These are phyloP conservation scores for Fissipunctia ypsillon DNA, from an alignment of 2,888 invertebrate genomes.

Conservation along the genomic window DNA sequence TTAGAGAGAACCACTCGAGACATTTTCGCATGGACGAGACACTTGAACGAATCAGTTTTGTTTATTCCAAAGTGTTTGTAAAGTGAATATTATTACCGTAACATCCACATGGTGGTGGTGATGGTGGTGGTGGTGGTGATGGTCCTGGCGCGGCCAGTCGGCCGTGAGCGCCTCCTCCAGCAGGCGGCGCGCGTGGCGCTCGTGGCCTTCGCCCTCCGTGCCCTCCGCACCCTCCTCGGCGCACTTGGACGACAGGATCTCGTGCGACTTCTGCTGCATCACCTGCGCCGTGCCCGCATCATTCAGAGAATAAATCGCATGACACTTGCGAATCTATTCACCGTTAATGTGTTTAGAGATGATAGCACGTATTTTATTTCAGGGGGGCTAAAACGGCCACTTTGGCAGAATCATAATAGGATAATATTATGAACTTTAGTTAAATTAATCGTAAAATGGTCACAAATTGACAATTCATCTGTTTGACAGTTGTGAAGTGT, in stretches of 20 bases:
- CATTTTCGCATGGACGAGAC: not conserved
- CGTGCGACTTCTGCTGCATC: slow-evolving; percentile 90
- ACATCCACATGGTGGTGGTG: slow-evolving; percentile 75
- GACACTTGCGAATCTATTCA: slow-evolving; percentile 26
- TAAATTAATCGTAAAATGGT: no score
- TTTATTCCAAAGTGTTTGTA: not conserved
- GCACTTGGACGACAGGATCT: slow-evolving; percentile 86
- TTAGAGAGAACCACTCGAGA: not conserved
- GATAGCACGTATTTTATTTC: not conserved
- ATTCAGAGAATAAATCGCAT: slow-evolving; percentile 60
- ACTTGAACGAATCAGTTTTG: not conserved
- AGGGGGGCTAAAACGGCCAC: no score
- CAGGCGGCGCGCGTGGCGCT: slow-evolving; percentile 84
- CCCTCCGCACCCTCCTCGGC: slow-evolving; percentile 65
- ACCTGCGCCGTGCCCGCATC: slow-evolving; percentile 77
- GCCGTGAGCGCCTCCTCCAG: slow-evolving; percentile 85
- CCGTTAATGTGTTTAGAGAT: not conserved
- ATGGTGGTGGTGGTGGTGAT: slow-evolving; percentile 74
- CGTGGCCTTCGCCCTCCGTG: slow-evolving; percentile 74
- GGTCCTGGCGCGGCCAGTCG: slow-evolving; percentile 81
- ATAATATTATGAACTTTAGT: no score
- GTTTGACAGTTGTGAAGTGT: no score
- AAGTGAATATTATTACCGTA: slow-evolving; percentile 58
- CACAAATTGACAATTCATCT: no score
- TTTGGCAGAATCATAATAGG: no score